These are phyloP conservation scores for Physella acuta DNA, from an alignment of 1,140 invertebrate species.

Conservation along the genomic window DNA sequence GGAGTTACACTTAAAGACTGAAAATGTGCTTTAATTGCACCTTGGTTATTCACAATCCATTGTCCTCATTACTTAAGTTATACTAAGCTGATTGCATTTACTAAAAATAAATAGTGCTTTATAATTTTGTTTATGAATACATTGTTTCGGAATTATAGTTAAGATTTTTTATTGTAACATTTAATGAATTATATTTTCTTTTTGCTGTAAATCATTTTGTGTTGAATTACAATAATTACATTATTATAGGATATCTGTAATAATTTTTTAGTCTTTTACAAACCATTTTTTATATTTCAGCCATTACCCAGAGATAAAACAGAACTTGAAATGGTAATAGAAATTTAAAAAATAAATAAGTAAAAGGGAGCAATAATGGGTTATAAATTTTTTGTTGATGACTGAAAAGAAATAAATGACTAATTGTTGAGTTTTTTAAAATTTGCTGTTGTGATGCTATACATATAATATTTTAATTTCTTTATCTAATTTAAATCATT, in stretches of 20 bases:
- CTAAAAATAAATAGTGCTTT: background rate
- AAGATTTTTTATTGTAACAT: background rate
- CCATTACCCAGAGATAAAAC: slow-evolving; percentile 13
- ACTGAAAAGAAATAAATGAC: background rate
- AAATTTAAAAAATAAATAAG: background rate
- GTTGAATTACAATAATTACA: background rate
- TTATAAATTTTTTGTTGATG: background rate
- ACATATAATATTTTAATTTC: background rate
- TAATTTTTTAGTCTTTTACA: background rate
- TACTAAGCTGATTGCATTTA: too few species aligned
- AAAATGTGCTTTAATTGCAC: too few species aligned
- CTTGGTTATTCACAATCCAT: too few species aligned
- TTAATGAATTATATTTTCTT: background rate
- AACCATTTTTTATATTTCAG: background rate
- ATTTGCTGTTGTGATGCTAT: background rate
- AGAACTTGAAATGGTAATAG: slow-evolving; percentile 8
- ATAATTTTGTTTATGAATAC: background rate
- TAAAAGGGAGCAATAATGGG: background rate
- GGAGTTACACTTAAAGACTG: too few species aligned
- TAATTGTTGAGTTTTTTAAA: background rate
- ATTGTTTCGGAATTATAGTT: background rate
- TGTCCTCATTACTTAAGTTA: too few species aligned
- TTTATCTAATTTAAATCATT: background rate
- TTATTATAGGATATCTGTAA: background rate
- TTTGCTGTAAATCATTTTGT: background rate